Conservation (phyloP, 2,888 invertebrate genomes). For the Arctia plantaginis region DNA sequence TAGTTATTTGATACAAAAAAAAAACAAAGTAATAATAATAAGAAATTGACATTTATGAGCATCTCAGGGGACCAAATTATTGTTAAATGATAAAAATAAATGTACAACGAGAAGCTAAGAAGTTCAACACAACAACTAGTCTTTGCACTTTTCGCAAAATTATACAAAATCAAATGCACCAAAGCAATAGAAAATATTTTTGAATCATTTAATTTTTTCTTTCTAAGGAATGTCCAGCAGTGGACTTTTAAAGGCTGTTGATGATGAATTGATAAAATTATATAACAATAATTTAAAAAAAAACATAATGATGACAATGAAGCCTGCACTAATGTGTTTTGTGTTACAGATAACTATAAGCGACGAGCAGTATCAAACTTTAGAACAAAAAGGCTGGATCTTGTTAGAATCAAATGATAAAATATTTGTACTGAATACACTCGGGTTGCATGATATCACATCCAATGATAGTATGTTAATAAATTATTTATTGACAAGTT, state of each 20-base stretch:
- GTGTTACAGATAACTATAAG: slow-evolving; percentile 71
- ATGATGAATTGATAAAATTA: too few species aligned
- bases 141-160: too few species aligned
- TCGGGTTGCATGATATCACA: slow-evolving; percentile 79
- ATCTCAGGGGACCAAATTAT: neutral
- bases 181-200: neutral
- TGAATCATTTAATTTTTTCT: neutral
- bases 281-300: too few species aligned
- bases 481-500: neutral
- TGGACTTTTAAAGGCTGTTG: too few species aligned
- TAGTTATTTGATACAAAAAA: neutral
- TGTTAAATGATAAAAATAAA: neutral
- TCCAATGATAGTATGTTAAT: slow-evolving; percentile 68
- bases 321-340: neutral
- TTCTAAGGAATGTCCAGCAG: too few species aligned
- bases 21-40: neutral
- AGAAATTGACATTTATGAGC: neutral
- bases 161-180: too few species aligned
- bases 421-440: slow-evolving; percentile 72
- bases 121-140: too few species aligned
- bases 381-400: slow-evolving; percentile 81
- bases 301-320: neutral
- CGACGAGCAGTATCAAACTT: slow-evolving; percentile 74
- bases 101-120: too few species aligned
- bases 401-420: slow-evolving; percentile 73